Evolutionary conservation across 2,113 vertebrate genomes (phyloP).

Genomic region (Bagarius yarrelli): DNA sequence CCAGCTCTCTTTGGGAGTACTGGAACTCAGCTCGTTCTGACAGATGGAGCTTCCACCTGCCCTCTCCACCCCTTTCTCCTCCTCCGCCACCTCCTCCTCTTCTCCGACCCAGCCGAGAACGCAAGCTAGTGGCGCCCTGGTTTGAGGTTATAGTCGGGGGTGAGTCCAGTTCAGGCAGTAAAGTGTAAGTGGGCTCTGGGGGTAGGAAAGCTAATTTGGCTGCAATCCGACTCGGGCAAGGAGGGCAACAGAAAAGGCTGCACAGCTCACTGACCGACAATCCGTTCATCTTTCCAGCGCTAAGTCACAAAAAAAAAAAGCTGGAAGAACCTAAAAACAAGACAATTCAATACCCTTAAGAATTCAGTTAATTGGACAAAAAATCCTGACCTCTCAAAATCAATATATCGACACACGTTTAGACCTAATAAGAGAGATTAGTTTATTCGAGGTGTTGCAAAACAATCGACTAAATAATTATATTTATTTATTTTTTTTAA

Average conservation of each 20-base stretch:
- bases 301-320: conserved; percentile 12
- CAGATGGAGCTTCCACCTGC: conserved; percentile 89
- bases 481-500: too few relatives aligned
- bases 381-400: neutral
- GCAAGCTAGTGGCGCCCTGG: conserved; percentile 68
- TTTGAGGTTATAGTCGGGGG: conserved; percentile 60
- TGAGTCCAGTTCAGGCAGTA: conserved; percentile 84
- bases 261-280: conserved; percentile 92
- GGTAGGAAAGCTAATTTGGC: conserved; percentile 96
- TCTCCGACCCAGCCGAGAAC: conserved; percentile 62
- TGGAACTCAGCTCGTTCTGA: conserved; percentile 94
- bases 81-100: conserved; percentile 33
- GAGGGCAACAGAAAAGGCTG: conserved; percentile 97
- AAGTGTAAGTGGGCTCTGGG: conserved; percentile 88
- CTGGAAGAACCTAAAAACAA: conserved; percentile 46
- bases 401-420: too few relatives aligned
- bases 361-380: neutral
- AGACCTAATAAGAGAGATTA: too few relatives aligned
- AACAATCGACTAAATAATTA: too few relatives aligned
- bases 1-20: conserved; percentile 92
- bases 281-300: conserved; percentile 84
- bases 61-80: conserved; percentile 47
- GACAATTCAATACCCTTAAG: neutral
- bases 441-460: too few relatives aligned
- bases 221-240: conserved; percentile 95